Conservation (phyloP, 2,113 vertebrate genomes). For the Nothocercus nigrocapillus region DNA sequence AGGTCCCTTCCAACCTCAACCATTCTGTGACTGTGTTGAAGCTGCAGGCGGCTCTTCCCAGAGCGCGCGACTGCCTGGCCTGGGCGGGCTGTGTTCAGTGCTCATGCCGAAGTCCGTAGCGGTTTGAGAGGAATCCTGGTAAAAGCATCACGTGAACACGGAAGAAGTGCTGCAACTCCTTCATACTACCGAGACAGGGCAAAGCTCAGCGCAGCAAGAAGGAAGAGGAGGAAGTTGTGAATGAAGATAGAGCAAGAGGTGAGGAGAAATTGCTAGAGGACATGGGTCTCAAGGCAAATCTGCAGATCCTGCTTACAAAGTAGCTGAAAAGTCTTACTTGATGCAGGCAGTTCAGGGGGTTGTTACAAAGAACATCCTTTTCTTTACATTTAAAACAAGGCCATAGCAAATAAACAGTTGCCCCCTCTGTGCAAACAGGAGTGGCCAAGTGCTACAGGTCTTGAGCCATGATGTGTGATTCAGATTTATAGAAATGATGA, state of each 20-base stretch:
- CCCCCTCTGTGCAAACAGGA: neutral
- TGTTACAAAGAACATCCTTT: neutral
- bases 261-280: neutral
- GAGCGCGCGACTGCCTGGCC: rapidly evolving
- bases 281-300: neutral
- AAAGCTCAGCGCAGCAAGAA: neutral
- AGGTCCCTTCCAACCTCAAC: no score
- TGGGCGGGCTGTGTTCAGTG: neutral
- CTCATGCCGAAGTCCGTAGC: neutral
- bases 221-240: neutral
- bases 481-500: neutral
- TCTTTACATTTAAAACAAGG: neutral
- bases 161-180: neutral
- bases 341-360: neutral
- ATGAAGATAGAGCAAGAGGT: neutral
- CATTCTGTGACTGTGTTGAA: neutral
- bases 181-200: rapidly evolving
- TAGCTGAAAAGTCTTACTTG: neutral
- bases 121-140: neutral
- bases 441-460: neutral
- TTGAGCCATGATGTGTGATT: neutral
- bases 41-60: neutral
- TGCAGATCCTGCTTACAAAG: neutral
- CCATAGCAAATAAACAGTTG: neutral
- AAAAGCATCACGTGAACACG: neutral